Evolutionary conservation across 2,113 vertebrate genomes (phyloP).

Genomic region (Zosterops lateralis): DNA sequence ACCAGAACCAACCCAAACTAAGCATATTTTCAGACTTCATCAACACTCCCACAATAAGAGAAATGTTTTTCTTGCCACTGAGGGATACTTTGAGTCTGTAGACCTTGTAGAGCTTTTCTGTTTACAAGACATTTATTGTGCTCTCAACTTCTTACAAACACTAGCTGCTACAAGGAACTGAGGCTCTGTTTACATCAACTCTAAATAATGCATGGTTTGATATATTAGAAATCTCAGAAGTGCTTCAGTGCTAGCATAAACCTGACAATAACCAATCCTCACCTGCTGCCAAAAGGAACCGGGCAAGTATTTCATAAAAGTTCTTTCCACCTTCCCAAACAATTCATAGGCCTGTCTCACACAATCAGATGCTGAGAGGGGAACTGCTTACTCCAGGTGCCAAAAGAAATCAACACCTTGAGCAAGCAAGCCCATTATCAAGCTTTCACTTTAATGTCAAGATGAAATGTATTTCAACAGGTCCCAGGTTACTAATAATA

Average conservation of each 20-base stretch:
- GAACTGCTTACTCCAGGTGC: neutral
- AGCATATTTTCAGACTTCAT: neutral
- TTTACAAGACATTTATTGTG: neutral
- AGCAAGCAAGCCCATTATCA: neutral
- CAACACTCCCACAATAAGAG: neutral
- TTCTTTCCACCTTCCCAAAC: neutral
- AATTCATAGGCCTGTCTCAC: neutral
- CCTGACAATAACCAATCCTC: neutral
- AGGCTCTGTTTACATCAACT: neutral
- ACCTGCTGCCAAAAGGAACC: neutral
- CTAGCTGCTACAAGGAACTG: neutral
- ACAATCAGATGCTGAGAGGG: neutral
- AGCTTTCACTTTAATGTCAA: neutral
- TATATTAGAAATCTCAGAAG: neutral
- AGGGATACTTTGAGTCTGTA: neutral
- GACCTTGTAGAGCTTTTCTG: neutral
- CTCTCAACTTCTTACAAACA: neutral
- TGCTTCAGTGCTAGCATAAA: neutral
- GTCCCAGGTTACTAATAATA: neutral
- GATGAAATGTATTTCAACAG: neutral
- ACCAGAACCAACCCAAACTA: rapidly evolving
- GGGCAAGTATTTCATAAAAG: neutral
- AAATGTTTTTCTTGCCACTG: neutral
- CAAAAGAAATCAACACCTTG: neutral
- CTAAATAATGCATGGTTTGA: rapidly evolving